Percentiles rank a stretch among this genome's conserved stretches.
Evolutionary conservation across 1,140 invertebrate genomes (phyloP).

Genomic region (Ips nitidus): DNA sequence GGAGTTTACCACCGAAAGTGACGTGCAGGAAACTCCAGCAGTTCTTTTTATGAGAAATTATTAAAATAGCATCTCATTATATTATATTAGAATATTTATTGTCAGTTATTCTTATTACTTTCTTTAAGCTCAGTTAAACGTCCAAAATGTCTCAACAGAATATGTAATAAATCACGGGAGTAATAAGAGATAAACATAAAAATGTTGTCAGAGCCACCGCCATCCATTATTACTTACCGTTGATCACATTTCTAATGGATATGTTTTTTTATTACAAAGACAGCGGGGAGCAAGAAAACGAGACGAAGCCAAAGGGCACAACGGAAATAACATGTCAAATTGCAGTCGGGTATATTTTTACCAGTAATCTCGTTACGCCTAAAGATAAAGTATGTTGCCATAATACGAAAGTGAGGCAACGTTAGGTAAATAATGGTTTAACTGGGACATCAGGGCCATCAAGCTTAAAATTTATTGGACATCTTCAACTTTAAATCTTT

Average conservation of each 20-base stretch:
- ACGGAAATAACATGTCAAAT: constrained; percentile 19
- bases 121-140: no score
- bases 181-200: neutral
- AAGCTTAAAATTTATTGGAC: constrained; percentile 4
- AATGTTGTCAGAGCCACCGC: neutral
- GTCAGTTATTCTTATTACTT: no score
- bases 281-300: constrained; percentile 2
- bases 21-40: constrained; percentile 48
- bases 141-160: no score
- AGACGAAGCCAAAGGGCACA: constrained; percentile 16
- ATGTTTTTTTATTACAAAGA: constrained; percentile 13
- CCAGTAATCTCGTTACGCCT: constrained; percentile 4
- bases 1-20: constrained; percentile 71
- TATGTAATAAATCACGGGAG: no score
- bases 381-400: constrained; percentile 5
- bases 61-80: neutral
- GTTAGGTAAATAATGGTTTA: constrained; percentile 9
- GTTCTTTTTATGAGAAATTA: constrained; percentile 30
- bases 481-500: neutral
- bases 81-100: no score
- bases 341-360: constrained; percentile 11
- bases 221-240: constrained; percentile 7
- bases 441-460: neutral
- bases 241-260: constrained; percentile 17
- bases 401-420: constrained; percentile 1